Percentiles rank a stretch among this genome's conserved stretches.
phyloP scores from a whole-genome alignment of 2,888 invertebrate genomes.

The Poecilobothrus nobilitatus region DNA sequence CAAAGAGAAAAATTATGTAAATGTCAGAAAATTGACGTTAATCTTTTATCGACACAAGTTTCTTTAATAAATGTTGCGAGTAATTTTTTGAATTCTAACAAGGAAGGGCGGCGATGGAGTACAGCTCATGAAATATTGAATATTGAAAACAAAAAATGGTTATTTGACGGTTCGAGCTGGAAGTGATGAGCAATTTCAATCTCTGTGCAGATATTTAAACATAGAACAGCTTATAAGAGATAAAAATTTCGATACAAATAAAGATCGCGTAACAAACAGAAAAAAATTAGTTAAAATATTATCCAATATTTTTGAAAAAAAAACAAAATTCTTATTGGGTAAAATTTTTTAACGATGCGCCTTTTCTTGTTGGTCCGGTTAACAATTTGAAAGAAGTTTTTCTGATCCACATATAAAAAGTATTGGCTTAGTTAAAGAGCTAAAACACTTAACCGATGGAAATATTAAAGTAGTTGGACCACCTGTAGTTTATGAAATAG shows the following conservation, averaged over 20 bases:
- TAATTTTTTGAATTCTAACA: constrained; percentile 79
- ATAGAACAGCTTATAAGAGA: constrained; percentile 54
- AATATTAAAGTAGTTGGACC: constrained; percentile 73
- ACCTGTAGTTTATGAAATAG: constrained; percentile 70
- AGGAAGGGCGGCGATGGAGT: constrained; percentile 74
- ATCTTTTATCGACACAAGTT: constrained; percentile 88
- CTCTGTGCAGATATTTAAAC: constrained; percentile 58
- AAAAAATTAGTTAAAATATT: constrained; percentile 57
- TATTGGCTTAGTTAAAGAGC: constrained; percentile 61
- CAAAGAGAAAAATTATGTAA: constrained; percentile 65
- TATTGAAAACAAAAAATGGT: constrained; percentile 74
- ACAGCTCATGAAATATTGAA: constrained; percentile 86
- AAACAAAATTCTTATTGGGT: constrained; percentile 71
- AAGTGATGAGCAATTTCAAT: constrained; percentile 70
- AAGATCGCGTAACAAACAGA: constrained; percentile 66
- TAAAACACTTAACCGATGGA: constrained; percentile 62
- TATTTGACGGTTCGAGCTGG: constrained; percentile 82
- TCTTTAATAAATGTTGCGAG: constrained; percentile 83
- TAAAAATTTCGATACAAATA: constrained; percentile 62
- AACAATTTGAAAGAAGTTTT: constrained; percentile 79
- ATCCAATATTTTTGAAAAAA: constrained; percentile 48
- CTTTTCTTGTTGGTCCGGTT: constrained; percentile 84
- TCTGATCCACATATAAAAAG: constrained; percentile 74
- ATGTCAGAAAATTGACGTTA: constrained; percentile 90
- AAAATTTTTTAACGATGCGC: constrained; percentile 56